Conservation (phyloP, 2,113 vertebrate species). For the Nothoprocta perdicaria region DNA sequence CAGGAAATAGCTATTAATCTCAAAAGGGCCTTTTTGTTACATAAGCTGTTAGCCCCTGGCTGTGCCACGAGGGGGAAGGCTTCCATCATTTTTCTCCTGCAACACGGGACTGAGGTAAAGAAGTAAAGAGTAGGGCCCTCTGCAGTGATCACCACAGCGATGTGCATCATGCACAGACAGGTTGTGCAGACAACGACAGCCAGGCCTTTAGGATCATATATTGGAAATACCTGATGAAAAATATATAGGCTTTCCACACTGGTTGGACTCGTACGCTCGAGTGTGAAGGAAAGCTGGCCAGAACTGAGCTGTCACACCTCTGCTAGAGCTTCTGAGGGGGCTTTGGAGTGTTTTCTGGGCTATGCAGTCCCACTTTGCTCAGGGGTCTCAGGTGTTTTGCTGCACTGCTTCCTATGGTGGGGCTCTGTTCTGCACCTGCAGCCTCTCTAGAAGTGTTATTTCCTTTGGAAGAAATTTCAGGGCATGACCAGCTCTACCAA, state of each 20-base stretch:
- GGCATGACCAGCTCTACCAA: background rate
- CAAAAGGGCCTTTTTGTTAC: background rate
- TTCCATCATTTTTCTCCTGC: background rate
- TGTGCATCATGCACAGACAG: background rate
- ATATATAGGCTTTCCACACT: background rate
- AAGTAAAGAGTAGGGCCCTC: background rate
- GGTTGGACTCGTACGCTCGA: background rate
- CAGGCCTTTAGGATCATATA: background rate
- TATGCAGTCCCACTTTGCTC: background rate
- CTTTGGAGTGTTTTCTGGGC: background rate
- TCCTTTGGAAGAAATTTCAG: background rate
- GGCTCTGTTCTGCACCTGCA: background rate
- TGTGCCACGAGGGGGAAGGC: conserved; percentile 52
- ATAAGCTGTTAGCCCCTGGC: background rate
- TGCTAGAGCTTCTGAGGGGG: background rate
- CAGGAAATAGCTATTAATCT: background rate
- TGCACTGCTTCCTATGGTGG: background rate
- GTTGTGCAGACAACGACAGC: background rate
- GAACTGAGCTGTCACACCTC: background rate
- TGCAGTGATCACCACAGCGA: background rate
- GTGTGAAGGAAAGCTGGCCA: background rate
- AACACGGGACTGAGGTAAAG: background rate
- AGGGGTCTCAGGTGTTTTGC: background rate
- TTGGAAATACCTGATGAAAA: background rate
- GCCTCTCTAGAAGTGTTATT: background rate